Conservation (phyloP, 2,113 vertebrate species). For the Monopterus albus region DNA sequence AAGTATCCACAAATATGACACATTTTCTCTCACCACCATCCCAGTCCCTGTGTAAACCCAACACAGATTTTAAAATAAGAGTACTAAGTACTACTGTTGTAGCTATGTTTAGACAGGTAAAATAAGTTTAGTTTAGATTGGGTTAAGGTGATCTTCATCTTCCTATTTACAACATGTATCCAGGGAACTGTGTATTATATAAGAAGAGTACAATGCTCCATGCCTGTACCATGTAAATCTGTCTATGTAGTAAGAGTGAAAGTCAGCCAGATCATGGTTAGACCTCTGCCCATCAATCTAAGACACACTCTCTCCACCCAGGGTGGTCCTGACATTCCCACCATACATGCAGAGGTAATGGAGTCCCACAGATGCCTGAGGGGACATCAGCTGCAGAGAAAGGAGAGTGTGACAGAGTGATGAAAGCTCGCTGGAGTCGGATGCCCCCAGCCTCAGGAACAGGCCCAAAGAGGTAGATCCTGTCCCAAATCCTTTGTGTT, state of each 20-base stretch:
- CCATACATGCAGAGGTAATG: constrained; percentile 66
- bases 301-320: constrained; percentile 39
- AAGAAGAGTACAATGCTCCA: neutral
- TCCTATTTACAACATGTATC: constrained; percentile 5
- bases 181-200: neutral
- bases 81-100: too few species aligned
- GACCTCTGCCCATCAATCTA: constrained; percentile 71
- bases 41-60: neutral
- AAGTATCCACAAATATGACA: neutral
- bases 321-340: constrained; percentile 66
- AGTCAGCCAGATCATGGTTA: constrained; percentile 66
- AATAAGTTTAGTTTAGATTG: too few species aligned
- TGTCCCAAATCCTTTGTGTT: constrained; percentile 40
- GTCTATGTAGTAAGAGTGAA: constrained; percentile 48
- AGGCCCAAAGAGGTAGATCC: constrained; percentile 24
- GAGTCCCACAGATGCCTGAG: constrained; percentile 62
- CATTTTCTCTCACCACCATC: neutral
- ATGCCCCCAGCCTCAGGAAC: constrained; percentile 43
- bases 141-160: neutral
- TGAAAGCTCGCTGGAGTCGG: constrained; percentile 51
- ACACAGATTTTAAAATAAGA: too few species aligned
- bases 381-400: constrained; percentile 63
- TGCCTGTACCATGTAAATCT: constrained; percentile 37
- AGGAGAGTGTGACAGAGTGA: constrained; percentile 64
- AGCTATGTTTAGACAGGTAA: too few species aligned